Base-by-base conservation (phyloP, 2,888 invertebrate genomes). In the Phalera bucephala region DNA sequence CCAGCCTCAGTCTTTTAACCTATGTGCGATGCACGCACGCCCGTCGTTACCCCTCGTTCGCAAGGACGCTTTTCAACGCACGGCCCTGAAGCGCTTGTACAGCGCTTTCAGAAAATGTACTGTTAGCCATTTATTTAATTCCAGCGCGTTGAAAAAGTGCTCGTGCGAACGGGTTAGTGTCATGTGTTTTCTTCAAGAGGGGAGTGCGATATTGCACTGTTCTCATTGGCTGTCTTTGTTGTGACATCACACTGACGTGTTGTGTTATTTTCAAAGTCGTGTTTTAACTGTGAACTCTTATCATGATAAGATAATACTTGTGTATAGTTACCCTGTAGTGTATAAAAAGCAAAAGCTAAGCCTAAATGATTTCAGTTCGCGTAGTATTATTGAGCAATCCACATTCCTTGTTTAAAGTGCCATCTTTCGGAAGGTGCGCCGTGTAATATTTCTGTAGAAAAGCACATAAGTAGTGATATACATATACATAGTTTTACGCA, bases 221-320 rank as follows among this genome's bases (percentile, higher is more conserved):
- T 57, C 47, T 62, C 41, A 85, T 88, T 87, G 86, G 87, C 48
- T 41, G 58, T 38, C 21, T 14, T 13, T 13, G 12, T 23, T 21
- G 59, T 84, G 84, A 84, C 82, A 81, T 84, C 80, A 80, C 56
- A 30, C 20, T 39, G 53, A 46, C 59, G 52, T 62, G 55, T 49
- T 58, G 52, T 68, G 63, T 77, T 85, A 79, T 83, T 84, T 80
- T 76, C 56, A 64, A 66, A 66, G 69, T 56, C 66, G 65, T 75
- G 71, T 72, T 72, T 69, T 60, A 36, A 36, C 27, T 38, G 30
- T 44, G 32, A 47, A 49, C 29, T 56, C 54, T 59, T 77, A 79
- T 77, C 73, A 51, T 62, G 77, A 81, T 78, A 76, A 80, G 75
- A 79, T 80, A 66, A 63, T 52, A 41, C 28, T 6, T 25, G 36